phyloP scores from a whole-genome alignment of 2,797 vertebrate species.

The Yasuhikotakia modesta region DNA sequence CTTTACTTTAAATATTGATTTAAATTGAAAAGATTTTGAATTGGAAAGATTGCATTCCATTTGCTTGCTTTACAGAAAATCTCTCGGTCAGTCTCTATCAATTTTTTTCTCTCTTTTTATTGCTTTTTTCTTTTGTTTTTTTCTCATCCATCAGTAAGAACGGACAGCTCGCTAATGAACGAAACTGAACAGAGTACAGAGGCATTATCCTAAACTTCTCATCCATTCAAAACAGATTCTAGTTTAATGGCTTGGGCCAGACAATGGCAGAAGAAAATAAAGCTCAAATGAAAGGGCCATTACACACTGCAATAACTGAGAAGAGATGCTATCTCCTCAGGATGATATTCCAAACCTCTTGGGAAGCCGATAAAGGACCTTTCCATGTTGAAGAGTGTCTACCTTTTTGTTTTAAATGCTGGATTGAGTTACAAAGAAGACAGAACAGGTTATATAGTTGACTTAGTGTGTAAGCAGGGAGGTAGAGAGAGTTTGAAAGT shows the following conservation, averaged over 20 bases:
- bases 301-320: slow-evolving; percentile 58
- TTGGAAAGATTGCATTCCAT: too few species aligned
- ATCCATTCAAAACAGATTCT: slow-evolving; percentile 55
- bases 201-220: slow-evolving; percentile 58
- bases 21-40: slow-evolving; percentile 60
- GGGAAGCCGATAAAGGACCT: slow-evolving; percentile 60
- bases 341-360: slow-evolving; percentile 61
- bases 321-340: slow-evolving; percentile 59
- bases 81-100: slow-evolving; percentile 17
- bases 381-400: slow-evolving; percentile 63
- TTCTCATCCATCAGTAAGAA: slow-evolving; percentile 52
- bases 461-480: slow-evolving; percentile 45
- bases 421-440: slow-evolving; percentile 60
- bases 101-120: slow-evolving; percentile 26
- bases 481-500: slow-evolving; percentile 40
- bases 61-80: slow-evolving; percentile 47
- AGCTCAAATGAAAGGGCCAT: slow-evolving; percentile 63
- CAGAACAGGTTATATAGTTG: slow-evolving; percentile 59
- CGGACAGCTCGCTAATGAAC: slow-evolving; percentile 56
- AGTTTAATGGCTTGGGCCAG: slow-evolving; percentile 54
- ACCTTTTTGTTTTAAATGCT: slow-evolving; percentile 64
- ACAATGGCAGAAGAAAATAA: slow-evolving; percentile 64
- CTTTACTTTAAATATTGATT: slow-evolving; percentile 62
- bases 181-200: slow-evolving; percentile 55
- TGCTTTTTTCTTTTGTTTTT: slow-evolving; percentile 49